phyloP scores from a whole-genome alignment of 1,140 invertebrate genomes.

The Bombus confusus region DNA sequence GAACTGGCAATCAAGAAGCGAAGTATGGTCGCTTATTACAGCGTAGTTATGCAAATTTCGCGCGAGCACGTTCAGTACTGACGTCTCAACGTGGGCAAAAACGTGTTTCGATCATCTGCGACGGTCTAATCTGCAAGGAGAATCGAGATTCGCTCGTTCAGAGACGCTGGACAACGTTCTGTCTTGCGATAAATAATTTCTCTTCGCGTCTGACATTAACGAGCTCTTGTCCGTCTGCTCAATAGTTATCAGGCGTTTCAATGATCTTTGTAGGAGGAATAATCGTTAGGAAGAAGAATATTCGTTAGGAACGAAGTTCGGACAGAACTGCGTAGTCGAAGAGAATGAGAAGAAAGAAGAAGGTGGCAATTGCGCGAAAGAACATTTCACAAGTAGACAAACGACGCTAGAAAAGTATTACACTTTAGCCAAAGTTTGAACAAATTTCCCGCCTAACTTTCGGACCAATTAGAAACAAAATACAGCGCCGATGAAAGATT shows the following conservation, averaged over 20 bases:
- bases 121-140: neutral
- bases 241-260: neutral
- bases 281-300: neutral
- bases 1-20: neutral
- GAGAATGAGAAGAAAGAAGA: neutral
- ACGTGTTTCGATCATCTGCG: neutral
- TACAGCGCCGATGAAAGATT: too few relatives aligned
- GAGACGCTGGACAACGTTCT: constrained; percentile 13
- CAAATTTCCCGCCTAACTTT: too few relatives aligned
- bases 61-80: constrained; percentile 45
- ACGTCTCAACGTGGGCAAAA: constrained; percentile 42
- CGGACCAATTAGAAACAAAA: too few relatives aligned
- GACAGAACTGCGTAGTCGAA: too few relatives aligned
- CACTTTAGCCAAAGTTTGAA: too few relatives aligned
- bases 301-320: too few relatives aligned
- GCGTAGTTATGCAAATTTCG: constrained; percentile 51
- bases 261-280: neutral
- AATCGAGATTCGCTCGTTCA: constrained; percentile 8
- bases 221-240: neutral
- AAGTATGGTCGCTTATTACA: neutral
- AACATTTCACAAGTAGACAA: too few relatives aligned
- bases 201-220: constrained; percentile 1
- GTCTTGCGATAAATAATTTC: neutral
- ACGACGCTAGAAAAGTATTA: too few relatives aligned
- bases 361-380: neutral